These are phyloP conservation scores for Apamea anceps DNA, from an alignment of 2,888 invertebrate species.

Conservation along the genomic window DNA sequence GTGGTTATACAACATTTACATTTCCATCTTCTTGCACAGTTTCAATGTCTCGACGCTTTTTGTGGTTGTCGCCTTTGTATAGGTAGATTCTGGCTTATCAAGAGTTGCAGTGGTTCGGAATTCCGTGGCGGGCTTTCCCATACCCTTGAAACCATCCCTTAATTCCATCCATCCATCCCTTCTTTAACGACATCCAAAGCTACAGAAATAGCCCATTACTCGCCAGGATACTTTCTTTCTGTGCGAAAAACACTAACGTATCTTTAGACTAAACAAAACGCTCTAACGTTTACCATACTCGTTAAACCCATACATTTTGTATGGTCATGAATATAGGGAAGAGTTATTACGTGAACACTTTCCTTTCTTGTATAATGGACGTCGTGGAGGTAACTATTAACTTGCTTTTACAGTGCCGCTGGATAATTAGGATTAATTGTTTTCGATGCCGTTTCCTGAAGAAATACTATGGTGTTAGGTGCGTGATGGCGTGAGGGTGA, in stretches of 20 bases:
- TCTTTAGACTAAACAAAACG: conserved; percentile 10
- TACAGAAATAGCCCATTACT: neutral
- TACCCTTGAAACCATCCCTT: neutral
- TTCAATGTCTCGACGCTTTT: neutral
- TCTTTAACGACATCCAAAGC: neutral
- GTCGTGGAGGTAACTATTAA: conserved; percentile 20
- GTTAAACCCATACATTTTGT: conserved; percentile 43
- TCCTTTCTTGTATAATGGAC: conserved; percentile 33
- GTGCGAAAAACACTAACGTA: neutral
- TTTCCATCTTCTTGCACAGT: too few species aligned
- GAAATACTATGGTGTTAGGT: neutral
- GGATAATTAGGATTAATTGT: conserved; percentile 41
- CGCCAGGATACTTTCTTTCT: neutral
- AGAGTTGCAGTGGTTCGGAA: neutral
- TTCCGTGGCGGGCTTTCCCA: neutral
- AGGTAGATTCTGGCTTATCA: neutral
- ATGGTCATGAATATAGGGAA: conserved; percentile 32
- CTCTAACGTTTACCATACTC: conserved; percentile 11
- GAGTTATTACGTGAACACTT: conserved; percentile 46
- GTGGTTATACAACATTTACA: neutral
- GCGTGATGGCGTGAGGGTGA: neutral
- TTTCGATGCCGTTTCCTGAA: conserved; percentile 6
- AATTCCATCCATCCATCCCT: too few species aligned
- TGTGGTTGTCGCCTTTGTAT: neutral
- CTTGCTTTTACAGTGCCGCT: conserved; percentile 9